Conservation (phyloP, 1,140 invertebrate species). For the Galendromus occidentalis region DNA sequence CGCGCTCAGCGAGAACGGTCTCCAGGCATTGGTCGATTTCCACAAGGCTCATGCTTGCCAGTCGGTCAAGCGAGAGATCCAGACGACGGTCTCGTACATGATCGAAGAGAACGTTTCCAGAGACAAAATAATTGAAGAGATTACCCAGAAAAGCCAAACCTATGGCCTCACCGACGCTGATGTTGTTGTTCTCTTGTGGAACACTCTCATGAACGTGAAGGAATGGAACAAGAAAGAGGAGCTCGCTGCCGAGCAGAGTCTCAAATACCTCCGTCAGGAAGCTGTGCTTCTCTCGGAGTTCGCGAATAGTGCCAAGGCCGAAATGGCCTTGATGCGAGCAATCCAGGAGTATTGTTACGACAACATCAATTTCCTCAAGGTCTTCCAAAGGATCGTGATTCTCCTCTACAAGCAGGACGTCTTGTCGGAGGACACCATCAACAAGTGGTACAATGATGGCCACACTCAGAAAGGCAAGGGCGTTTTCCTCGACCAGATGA, state of each 20-base stretch:
- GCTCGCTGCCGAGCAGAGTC: conserved; percentile 74
- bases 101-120: conserved; percentile 56
- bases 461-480: conserved; percentile 84
- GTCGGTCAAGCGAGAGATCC: conserved; percentile 57
- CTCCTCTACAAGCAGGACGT: conserved; percentile 89
- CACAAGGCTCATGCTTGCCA: conserved; percentile 42
- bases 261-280: conserved; percentile 68
- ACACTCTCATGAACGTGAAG: conserved; percentile 70
- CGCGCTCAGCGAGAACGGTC: conserved; percentile 19
- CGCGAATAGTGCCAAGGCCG: conserved; percentile 51
- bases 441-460: conserved; percentile 79
- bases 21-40: conserved; percentile 19
- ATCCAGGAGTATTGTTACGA: conserved; percentile 94
- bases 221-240: conserved; percentile 99
- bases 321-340: conserved; percentile 64
- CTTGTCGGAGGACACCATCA: conserved; percentile 68
- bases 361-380: conserved; percentile 96
- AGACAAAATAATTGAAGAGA: conserved; percentile 56
- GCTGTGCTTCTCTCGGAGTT: conserved; percentile 61
- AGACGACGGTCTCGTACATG: conserved; percentile 50
- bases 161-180: conserved; percentile 69
- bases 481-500: conserved; percentile 91
- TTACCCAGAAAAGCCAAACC: conserved; percentile 61
- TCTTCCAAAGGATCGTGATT: conserved; percentile 89
- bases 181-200: conserved; percentile 60